phyloP scores from a whole-genome alignment of 2,797 vertebrate species.

The Streptopelia turtur region DNA sequence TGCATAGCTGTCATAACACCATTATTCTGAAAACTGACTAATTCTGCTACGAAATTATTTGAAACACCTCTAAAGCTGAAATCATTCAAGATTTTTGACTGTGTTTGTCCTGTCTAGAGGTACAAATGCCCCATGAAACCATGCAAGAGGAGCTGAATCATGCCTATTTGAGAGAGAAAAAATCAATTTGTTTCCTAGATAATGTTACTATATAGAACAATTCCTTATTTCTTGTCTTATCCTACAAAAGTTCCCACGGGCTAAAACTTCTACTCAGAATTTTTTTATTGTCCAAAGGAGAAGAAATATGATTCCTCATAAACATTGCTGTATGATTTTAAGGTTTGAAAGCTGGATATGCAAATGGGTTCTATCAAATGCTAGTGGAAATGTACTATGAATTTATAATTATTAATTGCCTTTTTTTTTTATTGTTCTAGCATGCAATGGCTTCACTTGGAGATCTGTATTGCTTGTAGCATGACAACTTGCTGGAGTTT shows the following conservation, averaged over 20 bases:
- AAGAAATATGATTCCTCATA: background rate
- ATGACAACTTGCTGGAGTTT: background rate
- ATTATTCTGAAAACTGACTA: background rate
- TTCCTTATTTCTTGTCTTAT: background rate
- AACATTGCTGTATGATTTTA: background rate
- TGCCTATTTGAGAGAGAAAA: background rate
- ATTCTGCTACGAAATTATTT: background rate
- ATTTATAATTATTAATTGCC: background rate
- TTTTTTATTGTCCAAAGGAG: background rate
- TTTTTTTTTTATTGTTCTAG: background rate
- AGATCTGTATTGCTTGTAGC: background rate
- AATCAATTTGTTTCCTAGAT: background rate
- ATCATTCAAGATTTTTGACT: background rate
- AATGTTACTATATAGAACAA: background rate
- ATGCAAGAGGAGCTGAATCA: background rate
- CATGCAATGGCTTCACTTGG: fast-evolving
- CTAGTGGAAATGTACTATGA: background rate
- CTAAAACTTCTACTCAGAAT: background rate
- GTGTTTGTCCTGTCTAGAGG: background rate
- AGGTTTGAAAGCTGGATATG: background rate
- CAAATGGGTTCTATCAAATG: background rate
- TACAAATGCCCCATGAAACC: background rate
- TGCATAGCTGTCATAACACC: background rate
- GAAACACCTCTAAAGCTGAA: background rate
- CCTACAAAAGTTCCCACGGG: background rate